These are phyloP conservation scores for Colaptes auratus DNA, from an alignment of 2,113 vertebrate genomes.

Conservation along the genomic window DNA sequence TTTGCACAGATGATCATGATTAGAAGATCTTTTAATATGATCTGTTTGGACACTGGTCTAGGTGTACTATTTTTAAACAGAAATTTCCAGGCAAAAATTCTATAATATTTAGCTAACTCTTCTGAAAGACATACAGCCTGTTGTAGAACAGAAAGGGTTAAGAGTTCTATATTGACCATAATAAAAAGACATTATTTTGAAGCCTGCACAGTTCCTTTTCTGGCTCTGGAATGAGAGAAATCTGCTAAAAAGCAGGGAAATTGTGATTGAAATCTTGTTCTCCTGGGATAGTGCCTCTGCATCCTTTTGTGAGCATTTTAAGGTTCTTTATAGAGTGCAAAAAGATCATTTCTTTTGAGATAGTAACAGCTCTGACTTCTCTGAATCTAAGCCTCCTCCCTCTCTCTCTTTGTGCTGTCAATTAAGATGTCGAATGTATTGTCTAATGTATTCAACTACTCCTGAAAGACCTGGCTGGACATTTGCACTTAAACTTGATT, in stretches of 20 bases:
- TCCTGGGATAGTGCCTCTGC: background rate
- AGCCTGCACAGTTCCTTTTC: background rate
- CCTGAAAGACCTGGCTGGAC: slow-evolving; percentile 8
- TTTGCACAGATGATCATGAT: background rate
- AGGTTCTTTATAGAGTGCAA: background rate
- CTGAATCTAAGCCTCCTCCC: background rate
- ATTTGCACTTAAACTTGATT: slow-evolving; percentile 25
- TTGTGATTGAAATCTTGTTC: background rate
- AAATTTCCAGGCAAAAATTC: background rate
- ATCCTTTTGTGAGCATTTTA: slow-evolving; percentile 6
- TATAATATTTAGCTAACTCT: background rate
- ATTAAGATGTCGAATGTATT: background rate
- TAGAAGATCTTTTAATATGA: background rate
- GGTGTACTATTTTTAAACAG: background rate
- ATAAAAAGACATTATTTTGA: background rate
- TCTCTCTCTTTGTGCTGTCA: background rate
- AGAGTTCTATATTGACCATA: background rate
- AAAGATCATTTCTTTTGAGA: background rate
- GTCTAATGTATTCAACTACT: slow-evolving; percentile 15
- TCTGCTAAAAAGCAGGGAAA: background rate
- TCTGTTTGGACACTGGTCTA: background rate
- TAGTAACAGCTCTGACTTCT: background rate
- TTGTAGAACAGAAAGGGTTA: background rate
- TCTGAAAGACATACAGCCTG: background rate
- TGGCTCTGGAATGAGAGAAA: background rate